These are phyloP conservation scores for Aspidoscelis tigris DNA, from an alignment of 2,113 vertebrate species.

Conservation along the genomic window DNA sequence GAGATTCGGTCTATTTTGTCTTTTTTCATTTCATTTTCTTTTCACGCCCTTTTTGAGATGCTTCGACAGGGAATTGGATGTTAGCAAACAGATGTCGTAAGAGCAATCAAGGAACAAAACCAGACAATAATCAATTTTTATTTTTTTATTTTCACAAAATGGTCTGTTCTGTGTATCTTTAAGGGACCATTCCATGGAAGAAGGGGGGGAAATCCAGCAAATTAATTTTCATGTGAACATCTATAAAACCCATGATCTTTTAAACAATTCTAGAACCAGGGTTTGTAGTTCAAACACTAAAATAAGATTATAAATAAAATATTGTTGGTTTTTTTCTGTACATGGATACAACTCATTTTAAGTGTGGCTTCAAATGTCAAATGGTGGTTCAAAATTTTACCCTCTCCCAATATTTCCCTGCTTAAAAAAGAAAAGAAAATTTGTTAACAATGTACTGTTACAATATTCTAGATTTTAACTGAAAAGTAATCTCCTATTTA, in stretches of 20 bases:
- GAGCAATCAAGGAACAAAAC: constrained; percentile 58
- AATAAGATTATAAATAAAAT: constrained; percentile 98
- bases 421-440: constrained; percentile 22
- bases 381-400: constrained; percentile 52
- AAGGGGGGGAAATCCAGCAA: constrained; percentile 72
- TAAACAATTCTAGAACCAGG: constrained; percentile 92
- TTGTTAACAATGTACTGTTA: constrained; percentile 41
- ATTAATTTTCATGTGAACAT: constrained; percentile 90
- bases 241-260: constrained; percentile 90
- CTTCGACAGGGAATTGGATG: constrained; percentile 86
- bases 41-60: constrained; percentile 79
- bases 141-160: constrained; percentile 90
- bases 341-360: constrained; percentile 76
- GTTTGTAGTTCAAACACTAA: constrained; percentile 98
- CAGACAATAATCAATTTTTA: constrained; percentile 72
- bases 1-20: constrained; percentile 84
- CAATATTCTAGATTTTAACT: constrained; percentile 46
- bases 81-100: constrained; percentile 89
- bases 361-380: constrained; percentile 67
- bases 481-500: constrained; percentile 48
- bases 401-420: background rate
- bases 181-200: constrained; percentile 84
- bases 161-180: constrained; percentile 83
- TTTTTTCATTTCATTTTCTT: constrained; percentile 65
- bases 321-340: constrained; percentile 91